Base-by-base conservation (phyloP, 2,797 vertebrate genomes). In the Gadopsis bispinosus region DNA sequence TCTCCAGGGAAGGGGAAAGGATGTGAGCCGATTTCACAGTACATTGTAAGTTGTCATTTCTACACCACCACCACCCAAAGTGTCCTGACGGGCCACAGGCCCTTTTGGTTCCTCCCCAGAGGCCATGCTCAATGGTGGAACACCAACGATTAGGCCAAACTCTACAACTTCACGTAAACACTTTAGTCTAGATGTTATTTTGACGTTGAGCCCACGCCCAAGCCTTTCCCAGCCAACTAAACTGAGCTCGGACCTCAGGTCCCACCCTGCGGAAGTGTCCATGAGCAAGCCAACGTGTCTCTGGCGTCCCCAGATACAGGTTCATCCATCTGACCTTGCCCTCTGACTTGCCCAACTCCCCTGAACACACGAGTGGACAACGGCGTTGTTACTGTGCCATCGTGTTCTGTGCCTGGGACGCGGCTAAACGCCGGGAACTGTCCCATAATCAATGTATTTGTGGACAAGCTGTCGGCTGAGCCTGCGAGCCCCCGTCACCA, bases 21-120 rank as follows among this genome's bases (percentile, higher is more conserved):
- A 82, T 84, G 81, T 83, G 86, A 91, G 87, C 81, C 85, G 83
- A 92, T 92, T 91, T 94, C 85, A 89, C 69, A 55, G 70, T 81
- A 89, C 73, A 83, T 75, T 88, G 73, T 80, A 64, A 77, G 64
- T 48, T 90, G 80, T 82, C 71, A 87, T 88, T 76, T 85, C 60
- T 50, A 76, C 70, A 83, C 50, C 61, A 26, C 26, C 26, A 26
- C 26, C 26, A 47, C 47, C 80, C 74, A 76, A 80, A 83, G 75
- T 77, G 81, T 79, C 87, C 68, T n/a, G 39, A 70, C 60, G 71
- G 71, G 68, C 69, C 64, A 63, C 41, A 58, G 8, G 66, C n/a
- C 43, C 41, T 54, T 55, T 62, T 26, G 26, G 26, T 39, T 47
- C 4, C 33, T 13, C 59, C 22, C 50, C 19, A 58, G 73, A 58